These are phyloP conservation scores for Mycteria americana DNA, from an alignment of 2,797 vertebrate genomes.

Conservation along the genomic window DNA sequence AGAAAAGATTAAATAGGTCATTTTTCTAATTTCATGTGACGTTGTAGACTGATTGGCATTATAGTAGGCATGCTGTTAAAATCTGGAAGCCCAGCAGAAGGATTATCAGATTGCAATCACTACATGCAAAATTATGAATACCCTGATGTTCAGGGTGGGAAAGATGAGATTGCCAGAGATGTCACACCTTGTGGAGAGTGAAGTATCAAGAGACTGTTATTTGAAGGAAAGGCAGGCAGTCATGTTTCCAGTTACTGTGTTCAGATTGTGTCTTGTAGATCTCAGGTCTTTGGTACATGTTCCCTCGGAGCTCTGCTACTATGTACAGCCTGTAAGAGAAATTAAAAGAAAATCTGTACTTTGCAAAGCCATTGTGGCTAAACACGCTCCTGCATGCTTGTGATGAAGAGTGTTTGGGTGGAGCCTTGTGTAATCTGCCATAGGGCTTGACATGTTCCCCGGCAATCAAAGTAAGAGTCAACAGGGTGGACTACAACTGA, in stretches of 20 bases:
- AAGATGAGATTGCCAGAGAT: background rate
- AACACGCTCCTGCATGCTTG: background rate
- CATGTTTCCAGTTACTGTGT: background rate
- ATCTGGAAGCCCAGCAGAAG: background rate
- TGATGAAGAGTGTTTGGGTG: background rate
- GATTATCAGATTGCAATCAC: background rate
- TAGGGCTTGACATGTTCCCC: background rate
- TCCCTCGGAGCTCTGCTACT: background rate
- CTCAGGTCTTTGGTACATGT: background rate
- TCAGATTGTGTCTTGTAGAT: background rate
- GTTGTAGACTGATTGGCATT: background rate
- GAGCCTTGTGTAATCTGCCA: background rate
- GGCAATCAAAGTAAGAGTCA: background rate
- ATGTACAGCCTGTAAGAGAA: background rate
- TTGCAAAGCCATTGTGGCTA: background rate
- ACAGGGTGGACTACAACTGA: background rate
- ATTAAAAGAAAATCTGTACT: background rate
- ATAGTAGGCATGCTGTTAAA: background rate
- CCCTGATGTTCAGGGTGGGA: background rate
- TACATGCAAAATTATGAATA: background rate
- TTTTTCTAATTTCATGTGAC: background rate
- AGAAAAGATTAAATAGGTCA: background rate
- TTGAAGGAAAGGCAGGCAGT: background rate
- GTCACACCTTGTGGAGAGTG: fast-evolving
- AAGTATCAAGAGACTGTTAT: background rate